Evolutionary conservation across 2,113 vertebrate species (phyloP).

Genomic region (Psilopsiagon aymara): DNA sequence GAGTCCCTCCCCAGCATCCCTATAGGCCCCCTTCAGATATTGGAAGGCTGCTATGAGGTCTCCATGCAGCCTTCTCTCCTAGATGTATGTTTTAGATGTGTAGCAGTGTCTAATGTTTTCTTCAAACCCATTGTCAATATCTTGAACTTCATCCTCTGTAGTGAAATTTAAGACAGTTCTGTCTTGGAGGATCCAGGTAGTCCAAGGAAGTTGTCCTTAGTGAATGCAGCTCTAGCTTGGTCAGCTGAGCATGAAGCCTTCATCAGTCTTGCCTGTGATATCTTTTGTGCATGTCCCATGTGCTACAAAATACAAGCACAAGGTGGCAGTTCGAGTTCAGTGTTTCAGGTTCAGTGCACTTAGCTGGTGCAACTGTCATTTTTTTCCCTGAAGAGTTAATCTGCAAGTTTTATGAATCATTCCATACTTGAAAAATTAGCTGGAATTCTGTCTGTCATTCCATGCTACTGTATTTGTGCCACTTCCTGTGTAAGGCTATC

Average conservation of each 20-base stretch:
- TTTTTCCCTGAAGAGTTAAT: neutral
- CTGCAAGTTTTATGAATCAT: neutral
- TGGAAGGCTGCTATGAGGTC: no score
- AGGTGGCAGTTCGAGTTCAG: constrained; percentile 59
- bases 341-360: neutral
- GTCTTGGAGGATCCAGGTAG: neutral
- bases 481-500: neutral
- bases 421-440: neutral
- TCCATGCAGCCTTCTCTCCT: neutral
- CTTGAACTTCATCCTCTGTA: neutral
- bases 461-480: neutral
- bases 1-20: no score
- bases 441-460: neutral
- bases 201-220: neutral
- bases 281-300: neutral
- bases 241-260: neutral
- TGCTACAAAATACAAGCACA: constrained; percentile 30
- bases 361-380: neutral
- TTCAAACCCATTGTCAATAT: neutral
- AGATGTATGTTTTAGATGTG: neutral
- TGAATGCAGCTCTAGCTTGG: neutral
- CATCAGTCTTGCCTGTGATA: neutral
- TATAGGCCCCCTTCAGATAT: no score
- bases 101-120: neutral
- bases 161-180: neutral